These are phyloP conservation scores for Thalassoma bifasciatum DNA, from an alignment of 2,113 vertebrate genomes.

Conservation along the genomic window DNA sequence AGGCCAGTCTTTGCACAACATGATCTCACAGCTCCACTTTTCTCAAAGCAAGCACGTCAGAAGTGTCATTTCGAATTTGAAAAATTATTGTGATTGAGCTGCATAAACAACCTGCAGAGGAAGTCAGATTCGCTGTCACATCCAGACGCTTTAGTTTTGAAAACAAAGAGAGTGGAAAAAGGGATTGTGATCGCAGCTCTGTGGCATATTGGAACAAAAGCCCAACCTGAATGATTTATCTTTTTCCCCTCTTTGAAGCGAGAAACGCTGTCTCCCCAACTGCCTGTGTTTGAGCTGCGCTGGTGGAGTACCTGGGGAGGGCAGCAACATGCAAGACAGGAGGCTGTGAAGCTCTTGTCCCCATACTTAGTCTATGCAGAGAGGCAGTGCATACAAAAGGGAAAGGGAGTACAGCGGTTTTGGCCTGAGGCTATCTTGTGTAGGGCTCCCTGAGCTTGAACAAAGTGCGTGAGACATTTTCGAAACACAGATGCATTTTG, in stretches of 20 bases:
- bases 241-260: slow-evolving; percentile 72
- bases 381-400: slow-evolving; percentile 68
- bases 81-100: slow-evolving; percentile 83
- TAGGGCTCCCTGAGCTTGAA: slow-evolving; percentile 78
- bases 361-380: slow-evolving; percentile 75
- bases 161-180: slow-evolving; percentile 79
- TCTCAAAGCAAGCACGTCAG: slow-evolving; percentile 76
- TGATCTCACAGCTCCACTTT: slow-evolving; percentile 79
- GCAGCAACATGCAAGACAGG: slow-evolving; percentile 68
- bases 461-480: slow-evolving; percentile 83
- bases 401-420: slow-evolving; percentile 75
- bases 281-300: slow-evolving; percentile 70
- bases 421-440: slow-evolving; percentile 81
- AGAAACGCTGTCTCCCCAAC: slow-evolving; percentile 66
- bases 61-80: slow-evolving; percentile 84
- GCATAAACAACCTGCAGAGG: slow-evolving; percentile 84
- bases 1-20: slow-evolving; percentile 66
- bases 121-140: slow-evolving; percentile 84
- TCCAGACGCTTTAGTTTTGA: slow-evolving; percentile 80
- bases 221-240: slow-evolving; percentile 82
- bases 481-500: slow-evolving; percentile 87
- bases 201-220: slow-evolving; percentile 81
- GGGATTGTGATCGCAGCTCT: slow-evolving; percentile 83
- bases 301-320: slow-evolving; percentile 76
- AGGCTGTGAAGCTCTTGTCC: slow-evolving; percentile 72